Conservation (phyloP, 2,797 vertebrate species). For the Picus viridis region DNA sequence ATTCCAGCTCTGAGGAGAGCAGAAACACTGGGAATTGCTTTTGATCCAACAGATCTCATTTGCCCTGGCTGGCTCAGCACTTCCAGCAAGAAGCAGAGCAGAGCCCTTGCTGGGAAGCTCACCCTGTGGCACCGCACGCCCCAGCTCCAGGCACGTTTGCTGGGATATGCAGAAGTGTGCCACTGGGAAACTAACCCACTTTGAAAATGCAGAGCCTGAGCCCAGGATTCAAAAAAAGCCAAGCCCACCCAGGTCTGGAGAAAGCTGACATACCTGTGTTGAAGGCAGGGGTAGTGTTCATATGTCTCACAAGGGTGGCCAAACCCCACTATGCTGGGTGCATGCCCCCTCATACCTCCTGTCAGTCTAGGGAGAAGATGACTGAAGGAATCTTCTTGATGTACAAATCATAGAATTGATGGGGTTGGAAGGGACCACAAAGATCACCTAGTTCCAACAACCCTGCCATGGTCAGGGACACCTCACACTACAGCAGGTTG, state of each 20-base stretch:
- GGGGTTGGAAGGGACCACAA: too few species aligned
- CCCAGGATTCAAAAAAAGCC: background rate
- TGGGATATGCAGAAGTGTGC: background rate
- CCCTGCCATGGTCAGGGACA: too few species aligned
- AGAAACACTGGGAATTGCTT: background rate
- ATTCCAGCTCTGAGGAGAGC: background rate
- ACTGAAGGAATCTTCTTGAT: background rate
- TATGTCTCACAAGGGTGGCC: background rate
- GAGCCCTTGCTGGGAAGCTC: background rate
- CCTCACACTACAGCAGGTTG: too few species aligned
- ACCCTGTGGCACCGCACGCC: background rate
- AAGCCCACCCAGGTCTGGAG: background rate
- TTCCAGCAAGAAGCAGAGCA: background rate
- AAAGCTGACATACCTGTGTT: background rate
- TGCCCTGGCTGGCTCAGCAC: background rate
- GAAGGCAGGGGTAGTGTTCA: background rate
- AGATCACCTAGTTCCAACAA: too few species aligned
- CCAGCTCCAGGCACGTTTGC: background rate
- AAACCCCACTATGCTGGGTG: rapidly evolving
- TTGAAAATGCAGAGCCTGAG: background rate
- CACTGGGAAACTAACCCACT: background rate
- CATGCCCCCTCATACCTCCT: background rate
- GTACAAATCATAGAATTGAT: too few species aligned
- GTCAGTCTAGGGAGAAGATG: background rate
- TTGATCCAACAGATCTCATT: background rate